Base-by-base conservation (phyloP, 2,888 invertebrate species). In the Acrobasis consociella region DNA sequence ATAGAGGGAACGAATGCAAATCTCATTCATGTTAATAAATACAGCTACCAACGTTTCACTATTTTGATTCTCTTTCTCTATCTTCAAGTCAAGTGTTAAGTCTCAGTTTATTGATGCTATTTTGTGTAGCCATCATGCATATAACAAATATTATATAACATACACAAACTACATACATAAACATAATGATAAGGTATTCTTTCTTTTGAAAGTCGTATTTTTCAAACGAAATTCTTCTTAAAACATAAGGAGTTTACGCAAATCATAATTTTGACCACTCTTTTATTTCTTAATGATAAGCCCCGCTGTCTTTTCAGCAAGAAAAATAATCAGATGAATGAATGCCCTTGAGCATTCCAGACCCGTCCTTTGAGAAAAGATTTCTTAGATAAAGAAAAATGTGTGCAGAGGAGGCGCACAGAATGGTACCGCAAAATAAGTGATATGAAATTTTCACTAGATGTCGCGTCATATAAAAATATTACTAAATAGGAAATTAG, bases 241-340 rank as follows among this genome's bases (percentile, higher is more conserved):
- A 51, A 49, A 39, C 60, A 38, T 49, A 16, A 55, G 16, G 11
- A 46, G n/a, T 52, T 51, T 56, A 15, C 46, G 46, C 11, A 52
- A 61, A 68, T 64, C 61, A 64, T 66, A n/a, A 67, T 67, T 67
- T 67, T 64, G 65, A 69, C 64, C 67, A 72, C 65, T 80, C 72
- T 71, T 72, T 67, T 72, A 73, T 72, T 76, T 80, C 75, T 73
- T 79, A 82, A 83, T 83, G 83, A 86, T 81, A 82, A 86, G 82
- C 76, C 72, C 67, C 73, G 71, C 75, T 78, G 81, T 81, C 78
- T 80, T 80, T 78, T 83, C 74, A 78, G 71, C 67, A 79, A 77
- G 76, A 82, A 85, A 82, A 80, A 86, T 85, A 87, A 86, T 87
- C 82, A 83, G 82, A 86, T 84, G 76, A 87, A 86, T 82, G 78